Base-by-base conservation (phyloP, 2,888 invertebrate species). In the Argyresthia goedartella region DNA sequence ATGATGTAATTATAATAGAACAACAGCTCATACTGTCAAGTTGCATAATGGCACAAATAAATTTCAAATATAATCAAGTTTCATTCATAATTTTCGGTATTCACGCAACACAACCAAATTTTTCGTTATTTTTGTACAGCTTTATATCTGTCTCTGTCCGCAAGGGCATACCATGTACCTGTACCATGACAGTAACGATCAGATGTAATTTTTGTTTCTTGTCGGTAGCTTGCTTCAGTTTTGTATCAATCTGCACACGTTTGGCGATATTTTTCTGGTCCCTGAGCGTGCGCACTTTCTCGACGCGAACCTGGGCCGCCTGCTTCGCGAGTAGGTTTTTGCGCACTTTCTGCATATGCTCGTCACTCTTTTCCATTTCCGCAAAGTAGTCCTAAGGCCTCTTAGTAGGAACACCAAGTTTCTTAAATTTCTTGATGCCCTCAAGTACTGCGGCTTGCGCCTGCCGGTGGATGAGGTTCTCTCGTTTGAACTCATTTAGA, bases 351-450 rank as follows among this genome's bases (percentile, higher is more conserved):
- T 97, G 96, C 99, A 99, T 99, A 66, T 99, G 99, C 36, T 91
- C 91, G 80, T 99, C 99, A 11, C 95, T 89, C 76, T 99, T 99
- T 0, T 96, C 97, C 99, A 99, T 99, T 88, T 99, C 96, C 0
- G 99, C 99, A 81, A 98, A 99, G 76, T 97, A 99, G 77, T 99
- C 99, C 53, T 95, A 95, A 0, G 99, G 99, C 76, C 95, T 89
- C 66, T 91, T 93, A 0, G 96, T 97, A 0, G 91, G 86, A 48
- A 98, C 81, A 15, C 91, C 91, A 6, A 95, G 72, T 42, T 91
- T 89, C 55, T 95, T 93, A 8, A 99, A 81, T 59, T 89, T 89
- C 47, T 91, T 91, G 16, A 99, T 89, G 0, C 93, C 95, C 57
- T 94, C 91, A 33, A 96, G 61, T 0, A 95, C 95, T 0, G 98